These are phyloP conservation scores for Gymnocypris eckloni DNA, from an alignment of 2,797 vertebrate genomes.

Conservation along the genomic window DNA sequence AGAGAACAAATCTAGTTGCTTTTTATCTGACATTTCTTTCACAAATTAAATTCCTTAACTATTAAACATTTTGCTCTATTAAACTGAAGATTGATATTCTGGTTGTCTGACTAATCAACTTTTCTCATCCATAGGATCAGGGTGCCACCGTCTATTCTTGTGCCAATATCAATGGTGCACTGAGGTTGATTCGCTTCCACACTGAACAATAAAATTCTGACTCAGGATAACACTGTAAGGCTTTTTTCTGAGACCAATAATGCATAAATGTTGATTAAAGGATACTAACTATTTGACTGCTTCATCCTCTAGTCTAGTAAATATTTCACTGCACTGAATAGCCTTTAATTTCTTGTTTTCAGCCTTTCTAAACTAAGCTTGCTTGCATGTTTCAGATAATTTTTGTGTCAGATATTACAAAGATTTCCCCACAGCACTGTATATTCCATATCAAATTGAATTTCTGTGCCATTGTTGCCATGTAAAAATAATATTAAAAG, in stretches of 20 bases:
- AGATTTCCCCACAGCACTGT: not conserved
- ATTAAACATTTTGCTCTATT: too few species aligned
- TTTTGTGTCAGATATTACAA: not conserved
- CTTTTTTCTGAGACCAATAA: not conserved
- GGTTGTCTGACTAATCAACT: not conserved
- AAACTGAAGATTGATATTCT: not conserved
- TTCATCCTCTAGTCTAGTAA: not conserved
- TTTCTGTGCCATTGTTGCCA: not conserved
- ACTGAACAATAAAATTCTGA: not conserved
- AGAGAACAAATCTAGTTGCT: not conserved
- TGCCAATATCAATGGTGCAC: not conserved
- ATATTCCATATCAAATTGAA: not conserved
- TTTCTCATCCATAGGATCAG: not conserved
- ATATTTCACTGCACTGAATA: not conserved
- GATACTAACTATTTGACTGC: not conserved
- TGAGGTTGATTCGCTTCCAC: not conserved
- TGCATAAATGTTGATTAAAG: not conserved
- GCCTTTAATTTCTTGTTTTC: not conserved
- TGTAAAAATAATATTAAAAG: too few species aligned
- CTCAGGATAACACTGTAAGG: not conserved
- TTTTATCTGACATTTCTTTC: not conserved
- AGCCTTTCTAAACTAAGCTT: not conserved
- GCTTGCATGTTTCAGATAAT: not conserved
- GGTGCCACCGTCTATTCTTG: not conserved
- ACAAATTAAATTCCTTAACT: not conserved